Base-by-base conservation (phyloP, 2,888 invertebrate genomes). In the Brassicogethes aeneus region DNA sequence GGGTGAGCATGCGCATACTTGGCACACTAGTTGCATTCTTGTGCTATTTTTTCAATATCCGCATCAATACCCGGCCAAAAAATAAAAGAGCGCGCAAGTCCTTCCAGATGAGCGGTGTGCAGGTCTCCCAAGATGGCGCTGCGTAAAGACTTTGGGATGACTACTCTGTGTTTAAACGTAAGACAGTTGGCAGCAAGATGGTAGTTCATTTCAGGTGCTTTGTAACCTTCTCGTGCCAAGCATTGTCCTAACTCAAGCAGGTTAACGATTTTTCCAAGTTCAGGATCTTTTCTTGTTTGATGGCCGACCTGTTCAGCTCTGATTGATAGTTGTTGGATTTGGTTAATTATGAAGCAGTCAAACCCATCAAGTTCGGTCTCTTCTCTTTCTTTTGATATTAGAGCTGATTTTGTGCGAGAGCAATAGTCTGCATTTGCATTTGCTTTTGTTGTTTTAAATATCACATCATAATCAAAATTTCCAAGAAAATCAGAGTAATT, bases 41-140 rank as follows among this genome's bases (percentile, higher is more conserved):
- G 53, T 5, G 46, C 45, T 15, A 47, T 30, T 5, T 14, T n/a
- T 34, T 52, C 48, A 15, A 59, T 57, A 36, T 60, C 54, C 14
- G 37, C 37, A 35, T 57, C 54, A 16, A 56, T 54, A 29, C 37
- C 45, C 8, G 45, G 46, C 55, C 57, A 60, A 23, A 43, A 47
- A 5, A 46, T 35, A 15, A 42, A 56, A 12, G 42, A 44, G 1
- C 53, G 42, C 13, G 53, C 54, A 31, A 57, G 29, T 2, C 45
- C 45, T 42, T 61, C 58, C 7, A 48, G 29, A 44, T 59, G 54
- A n/a, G 50, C 44, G 12, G 46, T n/a, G 39, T 57, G 55, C 16
- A 52, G 31, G 14, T 54, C 43, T 2, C 42, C 30, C 10, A 55
- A 33, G 5, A 53, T 41, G 1, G 34, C 15, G 39, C 41, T 3